Evolutionary conservation across 92 coral and sea anemone genomes (phyloP).

Genomic region (Scolanthus callimorphus): DNA sequence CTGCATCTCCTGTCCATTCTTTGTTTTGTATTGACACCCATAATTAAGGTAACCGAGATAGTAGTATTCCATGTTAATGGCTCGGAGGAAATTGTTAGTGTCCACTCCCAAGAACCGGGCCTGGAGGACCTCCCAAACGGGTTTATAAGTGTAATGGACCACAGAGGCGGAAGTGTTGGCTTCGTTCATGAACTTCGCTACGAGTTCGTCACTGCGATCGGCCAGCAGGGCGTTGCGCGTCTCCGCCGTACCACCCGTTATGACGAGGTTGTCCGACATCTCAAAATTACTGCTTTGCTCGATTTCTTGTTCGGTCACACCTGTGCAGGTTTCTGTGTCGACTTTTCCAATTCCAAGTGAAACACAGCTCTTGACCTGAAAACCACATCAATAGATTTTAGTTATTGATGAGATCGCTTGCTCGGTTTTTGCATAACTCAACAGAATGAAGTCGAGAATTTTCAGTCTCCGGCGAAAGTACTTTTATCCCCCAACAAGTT

Average conservation of each 20-base stretch:
- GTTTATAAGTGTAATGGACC: neutral
- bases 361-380: constrained; percentile 16
- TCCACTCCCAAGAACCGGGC: neutral
- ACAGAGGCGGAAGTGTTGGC: constrained; percentile 1
- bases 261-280: constrained; percentile 10
- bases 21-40: constrained; percentile 7
- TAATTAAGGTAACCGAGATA: too few relatives aligned
- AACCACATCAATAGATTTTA: too few relatives aligned
- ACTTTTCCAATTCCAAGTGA: neutral
- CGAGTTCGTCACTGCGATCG: constrained; percentile 11
- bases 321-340: neutral
- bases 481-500: too few relatives aligned
- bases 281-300: neutral
- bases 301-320: constrained; percentile 3
- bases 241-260: constrained; percentile 13
- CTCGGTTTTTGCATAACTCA: too few relatives aligned
- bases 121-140: constrained; percentile 3
- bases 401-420: too few relatives aligned
- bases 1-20: constrained; percentile 6
- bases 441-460: too few relatives aligned
- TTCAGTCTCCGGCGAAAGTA: too few relatives aligned
- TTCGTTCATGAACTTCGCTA: constrained; percentile 4
- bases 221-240: constrained; percentile 16
- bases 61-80: too few relatives aligned
- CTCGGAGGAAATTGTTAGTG: constrained; percentile 11